These are phyloP conservation scores for Saccostrea cuccullata DNA, from an alignment of 1,140 invertebrate genomes.

Conservation along the genomic window DNA sequence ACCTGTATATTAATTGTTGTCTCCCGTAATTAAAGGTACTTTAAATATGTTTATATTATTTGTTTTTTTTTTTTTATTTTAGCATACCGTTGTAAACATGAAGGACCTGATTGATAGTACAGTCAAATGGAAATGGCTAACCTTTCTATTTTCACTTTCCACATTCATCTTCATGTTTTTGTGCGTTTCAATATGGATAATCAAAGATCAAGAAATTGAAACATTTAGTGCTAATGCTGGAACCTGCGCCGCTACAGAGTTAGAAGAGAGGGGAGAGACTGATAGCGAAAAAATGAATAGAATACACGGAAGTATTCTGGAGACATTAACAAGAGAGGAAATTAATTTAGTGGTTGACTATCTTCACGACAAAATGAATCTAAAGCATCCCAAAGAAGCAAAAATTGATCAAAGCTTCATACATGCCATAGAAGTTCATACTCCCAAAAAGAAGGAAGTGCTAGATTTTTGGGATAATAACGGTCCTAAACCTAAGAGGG, in stretches of 20 bases:
- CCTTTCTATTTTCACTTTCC: slow-evolving; percentile 45
- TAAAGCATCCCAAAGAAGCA: slow-evolving; percentile 49
- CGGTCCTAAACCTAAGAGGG: slow-evolving; percentile 60
- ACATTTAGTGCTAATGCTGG: neutral
- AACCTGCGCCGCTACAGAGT: slow-evolving; percentile 25
- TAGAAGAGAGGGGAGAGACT: neutral
- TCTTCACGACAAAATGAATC: slow-evolving; percentile 54
- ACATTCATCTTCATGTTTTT: slow-evolving; percentile 40
- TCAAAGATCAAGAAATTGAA: slow-evolving; percentile 31
- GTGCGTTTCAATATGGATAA: slow-evolving; percentile 39
- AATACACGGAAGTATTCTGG: slow-evolving; percentile 48
- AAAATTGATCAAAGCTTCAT: slow-evolving; percentile 68
- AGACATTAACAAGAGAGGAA: slow-evolving; percentile 60
- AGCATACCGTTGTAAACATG: slow-evolving; percentile 18
- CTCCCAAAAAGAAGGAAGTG: slow-evolving; percentile 64
- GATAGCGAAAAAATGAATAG: neutral
- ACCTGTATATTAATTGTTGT: neutral
- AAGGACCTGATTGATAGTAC: slow-evolving; percentile 40
- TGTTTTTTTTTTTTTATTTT: neutral
- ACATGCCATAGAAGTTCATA: slow-evolving; percentile 70
- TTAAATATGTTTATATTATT: neutral
- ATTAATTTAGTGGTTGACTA: slow-evolving; percentile 57
- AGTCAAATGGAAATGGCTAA: slow-evolving; percentile 48
- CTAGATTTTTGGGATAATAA: slow-evolving; percentile 64
- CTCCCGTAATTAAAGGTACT: neutral